phyloP scores from a whole-genome alignment of 2,888 invertebrate genomes.

The Lasiommata megera region DNA sequence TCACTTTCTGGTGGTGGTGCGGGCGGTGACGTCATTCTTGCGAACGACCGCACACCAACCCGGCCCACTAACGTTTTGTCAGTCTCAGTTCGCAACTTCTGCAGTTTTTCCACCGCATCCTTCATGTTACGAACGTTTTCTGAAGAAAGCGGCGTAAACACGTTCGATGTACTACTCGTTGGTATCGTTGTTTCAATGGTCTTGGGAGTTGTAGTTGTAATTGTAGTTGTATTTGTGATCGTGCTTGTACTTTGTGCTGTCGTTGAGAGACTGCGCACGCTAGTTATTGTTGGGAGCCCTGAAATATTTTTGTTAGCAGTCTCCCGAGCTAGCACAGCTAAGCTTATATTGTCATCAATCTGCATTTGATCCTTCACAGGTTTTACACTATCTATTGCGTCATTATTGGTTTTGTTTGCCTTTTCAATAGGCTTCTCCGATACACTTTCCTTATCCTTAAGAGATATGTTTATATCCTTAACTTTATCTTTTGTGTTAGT shows the following conservation, averaged over 20 bases:
- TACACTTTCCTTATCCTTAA: conserved; percentile 27
- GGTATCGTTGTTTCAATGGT: conserved; percentile 48
- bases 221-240: conserved; percentile 21
- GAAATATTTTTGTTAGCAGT: conserved; percentile 31
- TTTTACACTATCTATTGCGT: conserved; percentile 36
- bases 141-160: conserved; percentile 56
- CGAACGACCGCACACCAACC: conserved; percentile 70
- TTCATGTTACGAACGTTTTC: conserved; percentile 52
- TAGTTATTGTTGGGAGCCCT: conserved; percentile 60
- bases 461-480: conserved; percentile 12
- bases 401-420: conserved; percentile 16
- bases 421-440: conserved; percentile 29
- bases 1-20: conserved; percentile 21
- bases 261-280: conserved; percentile 57
- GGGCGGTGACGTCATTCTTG: conserved; percentile 60
- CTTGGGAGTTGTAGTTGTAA: conserved; percentile 32
- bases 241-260: conserved; percentile 35
- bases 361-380: conserved; percentile 45
- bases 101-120: conserved; percentile 54
- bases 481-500: conserved; percentile 35
- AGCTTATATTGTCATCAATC: conserved; percentile 57
- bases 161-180: conserved; percentile 45
- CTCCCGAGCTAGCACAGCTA: conserved; percentile 52
- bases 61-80: conserved; percentile 53
- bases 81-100: conserved; percentile 46